Evolutionary conservation across 2,797 vertebrate genomes (phyloP).

Genomic region (Peromyscus aztecus): DNA sequence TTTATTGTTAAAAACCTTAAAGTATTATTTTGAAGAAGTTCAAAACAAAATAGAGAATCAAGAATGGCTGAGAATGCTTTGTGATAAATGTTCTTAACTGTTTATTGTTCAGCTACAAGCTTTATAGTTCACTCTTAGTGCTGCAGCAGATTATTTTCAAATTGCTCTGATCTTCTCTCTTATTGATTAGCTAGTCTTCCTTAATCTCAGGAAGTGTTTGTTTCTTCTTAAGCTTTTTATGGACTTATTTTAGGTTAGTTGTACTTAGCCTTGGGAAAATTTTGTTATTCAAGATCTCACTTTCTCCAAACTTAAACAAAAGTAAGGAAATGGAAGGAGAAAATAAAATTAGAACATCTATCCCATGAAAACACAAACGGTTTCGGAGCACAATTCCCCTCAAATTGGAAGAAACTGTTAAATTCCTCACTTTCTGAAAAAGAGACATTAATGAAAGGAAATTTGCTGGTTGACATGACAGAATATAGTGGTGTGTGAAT

Average conservation of each 20-base stretch:
- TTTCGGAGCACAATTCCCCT: not conserved
- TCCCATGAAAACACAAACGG: not conserved
- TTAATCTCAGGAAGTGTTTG: not conserved
- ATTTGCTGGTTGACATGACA: not conserved
- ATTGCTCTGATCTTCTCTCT: not conserved
- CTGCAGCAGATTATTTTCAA: not conserved
- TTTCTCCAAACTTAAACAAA: conserved; percentile 30
- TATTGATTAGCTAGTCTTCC: not conserved
- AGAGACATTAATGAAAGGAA: not conserved
- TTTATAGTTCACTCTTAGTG: not conserved
- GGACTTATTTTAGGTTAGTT: not conserved
- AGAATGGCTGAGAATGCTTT: not conserved
- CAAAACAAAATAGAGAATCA: not conserved
- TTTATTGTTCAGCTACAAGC: not conserved
- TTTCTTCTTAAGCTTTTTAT: conserved; percentile 48
- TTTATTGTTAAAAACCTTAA: not conserved
- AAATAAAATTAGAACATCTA: not conserved
- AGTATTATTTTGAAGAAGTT: conserved; percentile 5
- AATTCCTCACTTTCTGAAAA: not conserved
- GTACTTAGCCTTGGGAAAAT: conserved; percentile 33
- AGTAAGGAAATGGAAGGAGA: not conserved
- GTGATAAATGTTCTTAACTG: not conserved
- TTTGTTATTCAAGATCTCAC: not conserved
- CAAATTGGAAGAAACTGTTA: not conserved
- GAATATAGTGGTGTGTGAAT: not conserved